phyloP scores from a whole-genome alignment of 2,797 vertebrate species.

The Rhabdophis nuchalis region DNA sequence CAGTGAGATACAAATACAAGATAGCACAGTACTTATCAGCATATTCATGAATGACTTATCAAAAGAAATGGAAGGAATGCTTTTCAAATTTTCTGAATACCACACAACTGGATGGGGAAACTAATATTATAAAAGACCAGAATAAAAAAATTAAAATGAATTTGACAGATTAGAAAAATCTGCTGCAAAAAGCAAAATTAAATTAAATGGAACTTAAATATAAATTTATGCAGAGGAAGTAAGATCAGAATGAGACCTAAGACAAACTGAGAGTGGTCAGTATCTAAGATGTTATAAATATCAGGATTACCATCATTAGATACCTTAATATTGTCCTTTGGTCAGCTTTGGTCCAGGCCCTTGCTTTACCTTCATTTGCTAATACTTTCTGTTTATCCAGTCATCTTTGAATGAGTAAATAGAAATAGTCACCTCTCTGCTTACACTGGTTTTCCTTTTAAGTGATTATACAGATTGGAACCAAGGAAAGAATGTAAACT shows the following conservation, averaged over 20 bases:
- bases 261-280: not conserved
- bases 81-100: no score
- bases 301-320: not conserved
- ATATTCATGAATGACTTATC: no score
- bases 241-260: not conserved
- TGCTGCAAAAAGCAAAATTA: not conserved
- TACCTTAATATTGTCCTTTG: not conserved
- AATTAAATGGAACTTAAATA: not conserved
- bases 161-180: not conserved
- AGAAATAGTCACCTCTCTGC: not conserved
- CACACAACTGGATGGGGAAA: no score
- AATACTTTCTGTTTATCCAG: not conserved
- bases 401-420: not conserved
- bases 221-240: not conserved
- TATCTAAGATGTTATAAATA: not conserved
- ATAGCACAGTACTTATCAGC: no score
- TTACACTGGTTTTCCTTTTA: not conserved
- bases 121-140: no score
- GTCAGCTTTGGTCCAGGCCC: not conserved
- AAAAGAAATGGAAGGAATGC: no score
- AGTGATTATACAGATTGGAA: not conserved
- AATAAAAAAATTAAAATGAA: not conserved
- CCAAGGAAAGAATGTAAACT: not conserved
- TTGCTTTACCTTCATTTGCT: not conserved
- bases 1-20: no score